Evolutionary conservation across 2,888 invertebrate genomes (phyloP), one percentile per base, ranked within the genome.

Genomic region (Dynastes grantii): DNA sequence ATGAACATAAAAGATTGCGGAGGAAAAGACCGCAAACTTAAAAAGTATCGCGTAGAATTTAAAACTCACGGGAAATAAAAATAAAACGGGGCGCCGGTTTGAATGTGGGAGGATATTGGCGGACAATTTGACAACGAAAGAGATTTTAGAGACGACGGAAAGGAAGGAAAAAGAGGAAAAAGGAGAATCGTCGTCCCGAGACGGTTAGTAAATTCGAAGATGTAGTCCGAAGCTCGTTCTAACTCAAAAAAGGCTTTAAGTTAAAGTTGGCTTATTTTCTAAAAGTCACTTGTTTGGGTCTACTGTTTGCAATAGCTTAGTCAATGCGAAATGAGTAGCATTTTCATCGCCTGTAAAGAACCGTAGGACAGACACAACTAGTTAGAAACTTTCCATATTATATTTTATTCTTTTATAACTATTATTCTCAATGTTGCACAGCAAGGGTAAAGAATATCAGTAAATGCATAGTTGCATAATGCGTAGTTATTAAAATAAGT

Each of bases 61-160:
- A 73, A 73, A 73, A 73, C 73, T 73, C 73, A 73, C 73, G 73
- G 73, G 73, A 73, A 73, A 73, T 73, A 58, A 73, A 58, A 73
- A 58, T 73, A 73, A 61, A 71, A 71, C 40, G 58, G n/a, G 22
- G 16, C 3, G 37, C 16, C 53, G 58, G 55, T 13, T 16, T 58
- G 73, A 58, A 73, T 73, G 73, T 73, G 73, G 73, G 22, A 61
- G 73, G 73, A 73, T 73, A 73, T 73, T 58, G 73, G 40, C 58
- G 73, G 73, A 73, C 58, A 37, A 73, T 73, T 73, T 73, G 73
- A 73, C 73, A 73, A 58, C 51, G 58, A 58, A 73, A 58, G 58
- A 40, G 58, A 73, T 37, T 16, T 37, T 40, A 58, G 67, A 67
- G 5, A 61, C 61, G 45, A 75, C 13, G 63, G 32, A 29, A 9